Conservation (phyloP, 2,888 invertebrate genomes). For the Geophilus truncorum region DNA sequence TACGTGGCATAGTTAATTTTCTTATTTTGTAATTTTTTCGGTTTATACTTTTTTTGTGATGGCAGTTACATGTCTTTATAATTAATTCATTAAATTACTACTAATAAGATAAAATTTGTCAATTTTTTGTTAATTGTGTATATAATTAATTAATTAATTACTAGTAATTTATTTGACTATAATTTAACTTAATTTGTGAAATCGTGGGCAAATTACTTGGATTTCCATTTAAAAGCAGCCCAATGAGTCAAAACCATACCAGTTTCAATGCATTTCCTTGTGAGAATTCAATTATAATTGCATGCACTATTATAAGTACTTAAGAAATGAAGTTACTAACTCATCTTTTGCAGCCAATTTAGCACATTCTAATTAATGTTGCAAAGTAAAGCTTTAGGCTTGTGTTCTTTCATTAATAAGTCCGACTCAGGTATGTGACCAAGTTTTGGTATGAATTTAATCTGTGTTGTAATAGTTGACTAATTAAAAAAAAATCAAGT, state of each 20-base stretch:
- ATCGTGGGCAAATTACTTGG: background rate
- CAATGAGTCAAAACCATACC: background rate
- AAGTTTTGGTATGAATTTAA: background rate
- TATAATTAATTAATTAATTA: background rate
- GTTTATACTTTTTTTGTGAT: background rate
- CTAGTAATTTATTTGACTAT: background rate
- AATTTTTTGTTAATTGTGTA: background rate
- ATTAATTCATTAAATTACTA: background rate
- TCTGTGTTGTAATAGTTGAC: background rate
- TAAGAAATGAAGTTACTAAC: background rate
- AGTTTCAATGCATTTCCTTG: background rate
- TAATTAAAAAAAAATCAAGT: too few relatives aligned
- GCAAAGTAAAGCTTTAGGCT: background rate
- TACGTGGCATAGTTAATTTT: background rate
- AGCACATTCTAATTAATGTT: background rate
- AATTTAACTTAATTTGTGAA: background rate
- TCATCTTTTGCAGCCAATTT: background rate
- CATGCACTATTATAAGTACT: slow-evolving; percentile 4
- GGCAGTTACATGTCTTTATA: background rate
- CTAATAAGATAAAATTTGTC: background rate
- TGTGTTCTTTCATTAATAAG: background rate
- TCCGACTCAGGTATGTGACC: background rate
- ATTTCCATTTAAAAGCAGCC: background rate
- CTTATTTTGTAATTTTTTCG: background rate
- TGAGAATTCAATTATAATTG: background rate